Evolutionary conservation across 1,140 invertebrate genomes (phyloP).

Genomic region (Drosophila kikkawai): DNA sequence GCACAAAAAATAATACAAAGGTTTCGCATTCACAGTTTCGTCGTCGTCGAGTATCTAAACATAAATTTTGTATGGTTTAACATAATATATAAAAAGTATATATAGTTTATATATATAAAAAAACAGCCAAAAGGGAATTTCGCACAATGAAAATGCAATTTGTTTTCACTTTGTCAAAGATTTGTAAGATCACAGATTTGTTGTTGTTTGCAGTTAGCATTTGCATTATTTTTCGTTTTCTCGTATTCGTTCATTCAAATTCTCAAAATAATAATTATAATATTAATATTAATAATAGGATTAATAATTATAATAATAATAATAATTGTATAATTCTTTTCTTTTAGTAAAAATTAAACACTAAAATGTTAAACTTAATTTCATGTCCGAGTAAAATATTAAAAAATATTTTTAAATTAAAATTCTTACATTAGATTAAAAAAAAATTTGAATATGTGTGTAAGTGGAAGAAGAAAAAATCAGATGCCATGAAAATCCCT

Average conservation of each 20-base stretch:
- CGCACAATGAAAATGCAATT: constrained; percentile 69
- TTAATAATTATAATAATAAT: constrained; percentile 29
- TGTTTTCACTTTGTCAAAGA: constrained; percentile 67
- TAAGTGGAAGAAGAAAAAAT: constrained; percentile 14
- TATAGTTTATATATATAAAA: constrained; percentile 44
- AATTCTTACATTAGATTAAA: constrained; percentile 8
- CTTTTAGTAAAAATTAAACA: constrained; percentile 27
- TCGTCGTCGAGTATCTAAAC: constrained; percentile 62
- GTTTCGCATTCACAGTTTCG: constrained; percentile 70
- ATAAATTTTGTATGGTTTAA: constrained; percentile 71
- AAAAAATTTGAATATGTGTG: constrained; percentile 33
- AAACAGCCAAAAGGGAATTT: constrained; percentile 84
- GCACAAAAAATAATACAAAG: constrained; percentile 82
- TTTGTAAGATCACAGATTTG: constrained; percentile 83
- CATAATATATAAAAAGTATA: constrained; percentile 40
- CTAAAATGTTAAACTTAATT: constrained; percentile 24
- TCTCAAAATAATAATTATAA: constrained; percentile 31
- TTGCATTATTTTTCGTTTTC: constrained; percentile 78
- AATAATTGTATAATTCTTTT: constrained; percentile 15
- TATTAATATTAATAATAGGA: constrained; percentile 10
- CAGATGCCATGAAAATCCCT: constrained; percentile 5
- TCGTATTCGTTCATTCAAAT: constrained; percentile 26
- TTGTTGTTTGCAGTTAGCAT: constrained; percentile 68
- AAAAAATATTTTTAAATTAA: constrained; percentile 28
- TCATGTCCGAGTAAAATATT: constrained; percentile 19